Evolutionary conservation across 2,113 vertebrate genomes (phyloP).

Genomic region (Ariopsis seemanni): DNA sequence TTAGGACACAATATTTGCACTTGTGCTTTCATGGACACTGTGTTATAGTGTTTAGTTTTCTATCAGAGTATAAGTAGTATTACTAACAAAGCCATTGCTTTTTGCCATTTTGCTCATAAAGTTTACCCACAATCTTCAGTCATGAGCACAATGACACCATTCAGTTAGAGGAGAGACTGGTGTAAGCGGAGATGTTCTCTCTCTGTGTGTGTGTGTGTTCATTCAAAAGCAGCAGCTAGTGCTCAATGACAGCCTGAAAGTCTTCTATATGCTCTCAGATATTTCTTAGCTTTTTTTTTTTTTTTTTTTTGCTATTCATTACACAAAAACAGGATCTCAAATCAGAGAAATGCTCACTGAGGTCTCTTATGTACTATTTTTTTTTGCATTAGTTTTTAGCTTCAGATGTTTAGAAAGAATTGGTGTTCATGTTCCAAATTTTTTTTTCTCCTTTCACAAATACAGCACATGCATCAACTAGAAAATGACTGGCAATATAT

Average conservation of each 20-base stretch:
- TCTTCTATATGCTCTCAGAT: neutral
- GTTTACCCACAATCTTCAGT: slow-evolving; percentile 4
- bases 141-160: slow-evolving; percentile 30
- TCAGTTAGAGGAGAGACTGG: neutral
- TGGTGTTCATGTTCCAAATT: neutral
- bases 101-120: neutral
- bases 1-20: neutral
- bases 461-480: no score
- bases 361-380: no score
- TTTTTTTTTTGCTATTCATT: neutral
- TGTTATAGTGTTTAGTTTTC: no score
- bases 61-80: neutral
- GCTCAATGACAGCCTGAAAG: neutral
- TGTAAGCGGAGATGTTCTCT: slow-evolving; percentile 8
- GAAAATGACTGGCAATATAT: neutral
- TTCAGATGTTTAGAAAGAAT: neutral
- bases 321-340: neutral
- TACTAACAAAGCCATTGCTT: neutral
- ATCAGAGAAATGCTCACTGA: neutral
- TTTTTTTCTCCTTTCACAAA: neutral
- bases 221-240: neutral
- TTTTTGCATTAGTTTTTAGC: neutral
- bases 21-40: neutral
- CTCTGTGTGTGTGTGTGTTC: neutral
- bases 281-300: neutral